Evolutionary conservation across 2,797 vertebrate species (phyloP), one percentile per base, ranked within the genome.

Genomic region (Eulemur mongoz): DNA sequence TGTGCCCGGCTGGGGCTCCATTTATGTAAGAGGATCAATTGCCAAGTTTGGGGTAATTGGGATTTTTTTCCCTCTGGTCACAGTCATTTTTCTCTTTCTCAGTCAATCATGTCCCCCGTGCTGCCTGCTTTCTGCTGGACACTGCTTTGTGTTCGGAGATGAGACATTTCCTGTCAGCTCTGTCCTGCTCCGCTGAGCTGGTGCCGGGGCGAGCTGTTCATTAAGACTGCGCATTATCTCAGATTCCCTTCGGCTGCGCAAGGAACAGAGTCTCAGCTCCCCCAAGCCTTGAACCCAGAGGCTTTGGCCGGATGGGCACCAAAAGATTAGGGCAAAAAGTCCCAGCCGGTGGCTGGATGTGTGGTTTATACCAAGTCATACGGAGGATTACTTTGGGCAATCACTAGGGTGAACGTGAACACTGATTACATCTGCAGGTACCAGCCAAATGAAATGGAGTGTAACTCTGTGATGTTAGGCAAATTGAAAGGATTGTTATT

Each of bases 401-500:
- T 81, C 75, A 80, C 40, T 30, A 72, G 79, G 94, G 70, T n/a
- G 65, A 54, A 43, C 43, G 75, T 52, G 94, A 83, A 91, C 83
- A 70, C 91, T 81, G 96, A 93, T 95, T 94, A 89, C 72, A 95
- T 91, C 89, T 63, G 65, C 83, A 95, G 94, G 86, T 93, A 91
- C 86, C 91, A 80, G 89, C 82, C 79, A 8, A 52, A 84, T 1
- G 75, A 97, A 96, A 97, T 94, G 95, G 96, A 92, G 89, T 84
- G 89, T 91, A 69, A 95, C 95, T 87, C 5, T 72, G 80, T 93
- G 76, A 96, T 59, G 85, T 97, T 87, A 94, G 95, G 91, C 95
- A 94, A 96, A 97, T 95, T 96, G 94, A 96, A 94, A 87, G 94
- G 69, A 96, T 78, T 91, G 97, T 93, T 96, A 94, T 89, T 97